These are phyloP conservation scores for Formicarius rufipectus DNA, from an alignment of 2,113 vertebrate species.

Conservation along the genomic window DNA sequence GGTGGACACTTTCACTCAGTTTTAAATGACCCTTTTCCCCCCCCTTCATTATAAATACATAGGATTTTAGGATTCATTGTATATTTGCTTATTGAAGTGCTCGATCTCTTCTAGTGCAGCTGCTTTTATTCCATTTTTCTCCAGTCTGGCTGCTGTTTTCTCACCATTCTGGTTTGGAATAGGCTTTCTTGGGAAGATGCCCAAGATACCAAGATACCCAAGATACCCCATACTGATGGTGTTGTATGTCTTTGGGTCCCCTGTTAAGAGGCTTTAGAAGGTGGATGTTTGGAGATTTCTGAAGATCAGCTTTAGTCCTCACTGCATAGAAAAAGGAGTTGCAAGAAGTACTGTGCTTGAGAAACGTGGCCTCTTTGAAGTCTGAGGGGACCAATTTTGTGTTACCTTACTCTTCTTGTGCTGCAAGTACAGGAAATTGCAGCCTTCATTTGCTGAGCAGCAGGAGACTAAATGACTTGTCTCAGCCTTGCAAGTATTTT, in stretches of 20 bases:
- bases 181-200: background rate
- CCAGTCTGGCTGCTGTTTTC: background rate
- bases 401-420: slow-evolving; percentile 16
- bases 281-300: background rate
- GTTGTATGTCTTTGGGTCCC: background rate
- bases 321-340: background rate
- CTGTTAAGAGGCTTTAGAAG: background rate
- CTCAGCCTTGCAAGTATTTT: background rate
- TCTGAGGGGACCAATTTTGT: background rate
- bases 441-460: slow-evolving; percentile 9
- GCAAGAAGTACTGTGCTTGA: background rate
- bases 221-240: too few relatives aligned
- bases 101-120: background rate
- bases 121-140: background rate
- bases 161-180: background rate
- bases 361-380: background rate
- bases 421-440: slow-evolving; percentile 34
- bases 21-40: background rate
- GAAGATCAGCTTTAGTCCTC: background rate
- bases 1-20: background rate
- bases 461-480: slow-evolving; percentile 22
- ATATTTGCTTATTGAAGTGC: background rate
- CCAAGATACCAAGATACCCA: too few relatives aligned
- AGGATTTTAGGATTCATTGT: background rate
- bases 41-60: fast-evolving